Conservation (phyloP, 2,888 invertebrate genomes). For the Drosophila demipolita region DNA sequence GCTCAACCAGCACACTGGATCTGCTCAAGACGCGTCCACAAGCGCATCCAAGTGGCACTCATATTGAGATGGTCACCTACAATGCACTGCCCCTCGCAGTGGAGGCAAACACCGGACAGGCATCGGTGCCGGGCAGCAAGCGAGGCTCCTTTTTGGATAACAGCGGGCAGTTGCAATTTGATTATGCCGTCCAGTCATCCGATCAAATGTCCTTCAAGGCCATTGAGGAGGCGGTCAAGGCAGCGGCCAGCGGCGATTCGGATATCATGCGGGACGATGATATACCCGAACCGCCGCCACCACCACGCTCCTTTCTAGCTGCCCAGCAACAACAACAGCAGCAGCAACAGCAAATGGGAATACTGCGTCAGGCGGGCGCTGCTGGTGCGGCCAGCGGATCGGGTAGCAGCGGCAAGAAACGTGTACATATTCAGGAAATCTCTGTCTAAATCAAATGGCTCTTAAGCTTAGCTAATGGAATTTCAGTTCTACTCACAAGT, state of each 20-base stretch:
- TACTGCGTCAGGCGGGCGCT: constrained; percentile 87
- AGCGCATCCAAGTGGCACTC: constrained; percentile 10
- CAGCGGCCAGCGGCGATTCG: constrained; percentile 56
- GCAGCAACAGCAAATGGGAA: constrained; percentile 82
- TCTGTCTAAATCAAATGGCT: constrained; percentile 88
- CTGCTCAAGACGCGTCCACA: constrained; percentile 79
- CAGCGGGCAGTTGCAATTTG: constrained; percentile 70
- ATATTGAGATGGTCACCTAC: constrained; percentile 76
- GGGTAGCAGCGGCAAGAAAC: constrained; percentile 87
- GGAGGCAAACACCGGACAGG: constrained; percentile 43
- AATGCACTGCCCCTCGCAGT: constrained; percentile 64
- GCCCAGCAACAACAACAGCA: constrained; percentile 79
- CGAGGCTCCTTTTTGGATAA: constrained; percentile 76
- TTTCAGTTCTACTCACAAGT: constrained; percentile 15
- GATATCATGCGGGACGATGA: constrained; percentile 85
- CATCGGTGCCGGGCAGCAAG: constrained; percentile 64
- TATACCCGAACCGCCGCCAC: constrained; percentile 88
- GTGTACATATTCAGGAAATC: constrained; percentile 97
- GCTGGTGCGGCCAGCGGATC: constrained; percentile 54
- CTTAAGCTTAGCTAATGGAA: constrained; percentile 28
- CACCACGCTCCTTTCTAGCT: constrained; percentile 84
- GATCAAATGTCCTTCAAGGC: constrained; percentile 84
- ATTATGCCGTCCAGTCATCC: constrained; percentile 80
- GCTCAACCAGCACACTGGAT: constrained; percentile 81
- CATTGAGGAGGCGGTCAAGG: constrained; percentile 80